These are phyloP conservation scores for Trichonephila clavata DNA, from an alignment of 1,140 invertebrate genomes.

Conservation along the genomic window DNA sequence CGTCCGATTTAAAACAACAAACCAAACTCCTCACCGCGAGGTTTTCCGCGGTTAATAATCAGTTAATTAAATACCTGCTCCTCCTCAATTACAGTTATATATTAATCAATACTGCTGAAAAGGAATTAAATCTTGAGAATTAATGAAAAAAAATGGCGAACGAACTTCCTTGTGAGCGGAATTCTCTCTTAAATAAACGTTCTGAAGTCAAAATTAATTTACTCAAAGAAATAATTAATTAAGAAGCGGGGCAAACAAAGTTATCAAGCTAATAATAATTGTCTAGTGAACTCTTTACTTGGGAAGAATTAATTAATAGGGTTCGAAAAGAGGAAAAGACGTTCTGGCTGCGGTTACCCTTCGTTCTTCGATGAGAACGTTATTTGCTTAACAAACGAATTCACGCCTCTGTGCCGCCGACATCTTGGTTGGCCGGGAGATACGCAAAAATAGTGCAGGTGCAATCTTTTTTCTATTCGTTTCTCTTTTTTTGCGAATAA, in stretches of 20 bases:
- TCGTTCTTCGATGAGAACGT: slow-evolving; percentile 4
- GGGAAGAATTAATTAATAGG: slow-evolving; percentile 55
- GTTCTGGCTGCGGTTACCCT: background rate
- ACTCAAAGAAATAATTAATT: slow-evolving; percentile 65
- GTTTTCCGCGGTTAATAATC: slow-evolving; percentile 10
- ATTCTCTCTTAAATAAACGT: slow-evolving; percentile 60
- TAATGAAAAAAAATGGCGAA: background rate
- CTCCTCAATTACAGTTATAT: slow-evolving; percentile 13
- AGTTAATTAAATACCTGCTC: slow-evolving; percentile 7
- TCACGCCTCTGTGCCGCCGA: slow-evolving; percentile 3
- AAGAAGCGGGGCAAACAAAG: slow-evolving; percentile 56
- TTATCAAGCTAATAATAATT: slow-evolving; percentile 70
- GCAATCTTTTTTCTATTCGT: too few relatives aligned
- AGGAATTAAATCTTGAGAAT: slow-evolving; percentile 27
- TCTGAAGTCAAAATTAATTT: slow-evolving; percentile 48
- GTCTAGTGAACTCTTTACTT: slow-evolving; percentile 28
- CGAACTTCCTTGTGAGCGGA: background rate
- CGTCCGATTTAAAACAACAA: slow-evolving; percentile 1
- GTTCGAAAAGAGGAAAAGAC: slow-evolving; percentile 10
- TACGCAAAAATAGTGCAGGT: background rate
- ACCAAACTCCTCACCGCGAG: background rate
- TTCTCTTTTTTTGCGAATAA: too few relatives aligned
- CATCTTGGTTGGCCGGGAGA: background rate
- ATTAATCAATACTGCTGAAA: slow-evolving; percentile 32
- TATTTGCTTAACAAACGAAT: slow-evolving; percentile 48